A percentile compares a stretch with the other conserved stretches of the same genome.
These are phyloP conservation scores for Drosophila formosana DNA, from an alignment of 2,888 invertebrate genomes.

Conservation along the genomic window DNA sequence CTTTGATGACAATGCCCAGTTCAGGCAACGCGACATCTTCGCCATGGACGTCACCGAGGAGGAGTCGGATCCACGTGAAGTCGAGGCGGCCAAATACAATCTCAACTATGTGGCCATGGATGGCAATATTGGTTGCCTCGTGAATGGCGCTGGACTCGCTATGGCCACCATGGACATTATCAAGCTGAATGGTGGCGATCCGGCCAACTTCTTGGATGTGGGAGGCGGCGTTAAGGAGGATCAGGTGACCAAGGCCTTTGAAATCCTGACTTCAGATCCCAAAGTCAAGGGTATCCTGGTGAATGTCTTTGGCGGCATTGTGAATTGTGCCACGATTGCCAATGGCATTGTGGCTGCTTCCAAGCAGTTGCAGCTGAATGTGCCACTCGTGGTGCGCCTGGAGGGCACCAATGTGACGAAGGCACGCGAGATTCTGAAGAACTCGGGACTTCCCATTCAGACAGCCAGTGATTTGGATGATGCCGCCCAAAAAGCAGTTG, in stretches of 20 bases:
- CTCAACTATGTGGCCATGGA: constrained; percentile 98
- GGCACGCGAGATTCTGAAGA: constrained; percentile 92
- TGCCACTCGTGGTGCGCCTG: constrained; percentile 96
- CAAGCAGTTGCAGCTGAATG: constrained; percentile 90
- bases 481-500: constrained; percentile 95
- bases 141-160: constrained; percentile 99
- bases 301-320: constrained; percentile 99
- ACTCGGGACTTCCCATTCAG: constrained; percentile 93
- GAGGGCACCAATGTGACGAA: constrained; percentile 97
- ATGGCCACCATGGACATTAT: constrained; percentile 99
- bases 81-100: constrained; percentile 95
- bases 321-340: constrained; percentile 98
- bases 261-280: constrained; percentile 93
- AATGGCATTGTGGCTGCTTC: constrained; percentile 97
- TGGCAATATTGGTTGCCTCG: constrained; percentile 97
- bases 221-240: constrained; percentile 98
- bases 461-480: constrained; percentile 95
- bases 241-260: constrained; percentile 97
- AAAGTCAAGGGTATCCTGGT: constrained; percentile 98
- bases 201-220: constrained; percentile 99
- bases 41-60: constrained; percentile 94
- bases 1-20: constrained; percentile 99
- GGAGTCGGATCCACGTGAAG: constrained; percentile 96
- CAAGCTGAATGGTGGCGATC: constrained; percentile 96
- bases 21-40: constrained; percentile 95